Base-by-base conservation (phyloP, 1,140 invertebrate genomes). In the Euura lappo region DNA sequence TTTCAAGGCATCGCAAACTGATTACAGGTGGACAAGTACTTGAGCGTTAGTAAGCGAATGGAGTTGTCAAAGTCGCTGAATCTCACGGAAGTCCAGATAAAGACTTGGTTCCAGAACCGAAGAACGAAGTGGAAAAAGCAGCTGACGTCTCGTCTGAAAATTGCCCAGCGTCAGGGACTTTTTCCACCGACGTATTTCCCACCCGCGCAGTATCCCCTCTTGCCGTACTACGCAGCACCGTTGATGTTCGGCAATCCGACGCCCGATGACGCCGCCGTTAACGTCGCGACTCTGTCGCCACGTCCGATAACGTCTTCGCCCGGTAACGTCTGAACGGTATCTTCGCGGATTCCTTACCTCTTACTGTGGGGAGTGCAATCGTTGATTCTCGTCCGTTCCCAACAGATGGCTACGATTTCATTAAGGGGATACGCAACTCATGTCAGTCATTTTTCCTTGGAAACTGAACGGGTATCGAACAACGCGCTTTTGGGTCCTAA, bases 61-160 rank as follows among this genome's bases (percentile, higher is more conserved):
- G 96, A 99, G 79, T 87, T 99, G 1, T 97, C 96, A 0, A 96
- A 96, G 84, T 92, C 92, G 0, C 83, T 99, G 6, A 94, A 92
- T 72, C 86, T 99, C 8, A 98, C 97, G 0, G 97, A 99, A 88
- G 97, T 98, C 2, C 97, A 99, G 89, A 97, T 99, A 71, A 99
- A 99, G 85, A 99, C 97, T 0, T 99, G 97, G 97, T 98, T 97
- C 82, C 96, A 98, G 87, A 98, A 98, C 85, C 89, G 96, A 69
- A 89, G 97, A 74, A 98, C 97, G 1, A 98, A 98, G 81, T 98
- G 96, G 96, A 98, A 98, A 86, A 98, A 98, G 80, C 97, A 98
- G 79, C 84, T 98, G 76, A 97, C 96, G 1, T 96, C 96, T 0
- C 87, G 95, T 2, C 85, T 97, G 68, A 97, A 97, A 86, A 94